These are phyloP conservation scores for Helicolenus hilgendorfi DNA, from an alignment of 2,797 vertebrate species.

Conservation along the genomic window DNA sequence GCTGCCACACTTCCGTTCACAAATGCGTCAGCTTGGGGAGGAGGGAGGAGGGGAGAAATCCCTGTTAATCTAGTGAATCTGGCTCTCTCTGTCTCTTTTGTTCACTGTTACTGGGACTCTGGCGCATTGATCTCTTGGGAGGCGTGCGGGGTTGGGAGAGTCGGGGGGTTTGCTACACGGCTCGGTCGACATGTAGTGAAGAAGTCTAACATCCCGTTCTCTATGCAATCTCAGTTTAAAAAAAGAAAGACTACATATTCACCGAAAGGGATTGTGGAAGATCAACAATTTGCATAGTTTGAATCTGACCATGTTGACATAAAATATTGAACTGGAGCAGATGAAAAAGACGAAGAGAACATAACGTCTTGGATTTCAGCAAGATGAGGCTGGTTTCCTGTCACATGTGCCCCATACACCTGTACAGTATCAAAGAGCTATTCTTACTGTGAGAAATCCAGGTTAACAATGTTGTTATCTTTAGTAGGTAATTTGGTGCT, in stretches of 20 bases:
- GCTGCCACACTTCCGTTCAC: slow-evolving; percentile 89
- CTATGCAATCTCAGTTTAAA: neutral
- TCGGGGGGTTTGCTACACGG: neutral
- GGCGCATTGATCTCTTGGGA: slow-evolving; percentile 56
- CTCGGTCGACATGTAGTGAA: neutral
- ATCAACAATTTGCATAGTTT: slow-evolving; percentile 11
- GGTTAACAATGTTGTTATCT: slow-evolving; percentile 73
- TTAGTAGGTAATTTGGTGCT: slow-evolving; percentile 67
- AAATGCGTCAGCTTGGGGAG: slow-evolving; percentile 73
- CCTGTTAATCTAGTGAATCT: slow-evolving; percentile 88
- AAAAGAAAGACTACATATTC: neutral
- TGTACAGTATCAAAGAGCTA: slow-evolving; percentile 28
- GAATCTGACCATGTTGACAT: neutral
- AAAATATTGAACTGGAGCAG: neutral
- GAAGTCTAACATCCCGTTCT: neutral
- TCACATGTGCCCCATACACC: neutral
- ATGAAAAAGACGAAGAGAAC: neutral
- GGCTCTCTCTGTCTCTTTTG: slow-evolving; percentile 71
- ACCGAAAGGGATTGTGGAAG: neutral
- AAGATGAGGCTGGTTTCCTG: neutral
- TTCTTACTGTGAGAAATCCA: slow-evolving; percentile 57
- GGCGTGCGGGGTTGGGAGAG: neutral
- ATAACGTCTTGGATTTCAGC: neutral
- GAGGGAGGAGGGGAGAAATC: slow-evolving; percentile 82
- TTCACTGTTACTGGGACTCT: slow-evolving; percentile 78